Percentiles rank a stretch among this genome's conserved stretches.
These are phyloP conservation scores for Theocolax elegans DNA, from an alignment of 1,140 invertebrate genomes.

Conservation along the genomic window DNA sequence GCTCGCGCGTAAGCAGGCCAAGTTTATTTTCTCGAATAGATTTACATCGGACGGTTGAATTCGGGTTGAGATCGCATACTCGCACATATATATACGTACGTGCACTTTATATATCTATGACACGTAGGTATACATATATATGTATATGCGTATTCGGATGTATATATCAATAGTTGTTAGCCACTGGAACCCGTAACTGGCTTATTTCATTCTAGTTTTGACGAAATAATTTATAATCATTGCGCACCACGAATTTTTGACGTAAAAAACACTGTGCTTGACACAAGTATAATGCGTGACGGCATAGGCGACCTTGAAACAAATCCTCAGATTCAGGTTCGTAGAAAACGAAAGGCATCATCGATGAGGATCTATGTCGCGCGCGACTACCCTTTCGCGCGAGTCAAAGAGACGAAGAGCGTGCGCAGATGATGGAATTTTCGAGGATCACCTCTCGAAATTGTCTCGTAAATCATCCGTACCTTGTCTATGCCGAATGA, in stretches of 20 bases:
- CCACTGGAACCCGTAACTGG: too few relatives aligned
- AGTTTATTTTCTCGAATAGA: conserved; percentile 58
- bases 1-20: conserved; percentile 23
- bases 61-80: background rate
- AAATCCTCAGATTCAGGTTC: conserved; percentile 9
- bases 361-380: conserved; percentile 42
- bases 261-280: too few relatives aligned
- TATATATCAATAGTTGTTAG: too few relatives aligned
- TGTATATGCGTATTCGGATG: too few relatives aligned
- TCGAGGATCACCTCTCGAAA: conserved; percentile 33
- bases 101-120: too few relatives aligned
- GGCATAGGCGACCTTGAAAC: conserved; percentile 42
- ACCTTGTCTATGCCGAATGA: background rate
- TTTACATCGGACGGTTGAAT: conserved; percentile 50
- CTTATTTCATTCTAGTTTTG: too few relatives aligned
- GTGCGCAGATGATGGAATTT: conserved; percentile 27
- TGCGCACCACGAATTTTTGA: too few relatives aligned
- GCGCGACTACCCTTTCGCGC: background rate
- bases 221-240: too few relatives aligned
- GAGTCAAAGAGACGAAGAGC: background rate
- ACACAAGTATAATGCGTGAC: too few relatives aligned
- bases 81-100: too few relatives aligned
- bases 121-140: too few relatives aligned
- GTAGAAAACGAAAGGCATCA: conserved; percentile 37
- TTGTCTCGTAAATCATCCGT: conserved; percentile 30